Evolutionary conservation across 2,797 vertebrate species (phyloP).

Genomic region (Sebastes jordani): DNA sequence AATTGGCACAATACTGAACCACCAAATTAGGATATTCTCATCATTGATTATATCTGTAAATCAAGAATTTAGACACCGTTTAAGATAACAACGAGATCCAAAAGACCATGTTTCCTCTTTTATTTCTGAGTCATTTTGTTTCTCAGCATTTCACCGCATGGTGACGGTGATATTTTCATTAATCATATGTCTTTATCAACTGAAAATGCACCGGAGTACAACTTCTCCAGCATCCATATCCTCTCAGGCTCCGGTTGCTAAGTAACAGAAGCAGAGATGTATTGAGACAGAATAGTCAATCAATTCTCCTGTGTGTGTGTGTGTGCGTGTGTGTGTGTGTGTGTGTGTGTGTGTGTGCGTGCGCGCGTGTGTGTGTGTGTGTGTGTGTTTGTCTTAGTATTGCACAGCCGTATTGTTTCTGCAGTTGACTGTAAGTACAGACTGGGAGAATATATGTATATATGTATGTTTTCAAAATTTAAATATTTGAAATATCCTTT

Average conservation of each 20-base stretch:
- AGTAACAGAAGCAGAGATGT: slow-evolving; percentile 86
- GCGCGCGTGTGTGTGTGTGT: slow-evolving; percentile 14
- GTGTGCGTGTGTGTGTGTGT: slow-evolving; percentile 31
- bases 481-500: slow-evolving; percentile 1
- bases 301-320: slow-evolving; percentile 74
- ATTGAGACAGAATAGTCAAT: slow-evolving; percentile 85
- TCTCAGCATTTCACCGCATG: neutral
- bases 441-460: neutral
- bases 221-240: slow-evolving; percentile 76
- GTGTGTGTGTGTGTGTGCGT: slow-evolving; percentile 31
- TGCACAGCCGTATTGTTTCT: slow-evolving; percentile 47
- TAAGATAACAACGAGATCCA: neutral
- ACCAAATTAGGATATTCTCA: neutral
- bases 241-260: slow-evolving; percentile 82
- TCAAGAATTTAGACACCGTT: neutral
- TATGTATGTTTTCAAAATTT: neutral
- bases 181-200: slow-evolving; percentile 70
- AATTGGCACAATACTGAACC: neutral
- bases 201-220: slow-evolving; percentile 72
- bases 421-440: slow-evolving; percentile 2
- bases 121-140: neutral
- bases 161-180: slow-evolving; percentile 52
- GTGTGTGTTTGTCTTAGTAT: slow-evolving; percentile 33
- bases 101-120: neutral
- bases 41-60: slow-evolving; percentile 8